These are phyloP conservation scores for Parus major DNA, from an alignment of 2,113 vertebrate genomes.

Conservation along the genomic window DNA sequence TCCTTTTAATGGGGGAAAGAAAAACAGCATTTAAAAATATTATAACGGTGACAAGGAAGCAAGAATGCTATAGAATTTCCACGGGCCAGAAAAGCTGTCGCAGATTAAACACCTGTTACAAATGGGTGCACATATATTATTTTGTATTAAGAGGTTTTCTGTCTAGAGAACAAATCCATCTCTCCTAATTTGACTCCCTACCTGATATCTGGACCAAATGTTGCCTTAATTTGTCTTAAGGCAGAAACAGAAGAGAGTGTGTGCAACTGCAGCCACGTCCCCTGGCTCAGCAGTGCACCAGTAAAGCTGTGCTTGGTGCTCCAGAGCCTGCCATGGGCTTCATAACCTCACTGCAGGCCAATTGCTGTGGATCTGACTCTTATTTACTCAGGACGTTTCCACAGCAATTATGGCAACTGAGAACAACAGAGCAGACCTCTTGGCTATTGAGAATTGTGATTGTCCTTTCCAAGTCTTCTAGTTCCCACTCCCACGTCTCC, in stretches of 20 bases:
- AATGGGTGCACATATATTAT: slow-evolving; percentile 9
- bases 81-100: neutral
- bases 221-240: neutral
- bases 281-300: rapidly evolving
- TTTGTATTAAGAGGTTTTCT: neutral
- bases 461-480: neutral
- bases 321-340: rapidly evolving
- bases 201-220: neutral
- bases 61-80: slow-evolving; percentile 37
- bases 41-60: slow-evolving; percentile 13
- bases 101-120: slow-evolving; percentile 26
- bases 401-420: neutral
- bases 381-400: neutral
- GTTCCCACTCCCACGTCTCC: neutral
- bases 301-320: neutral
- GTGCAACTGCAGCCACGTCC: neutral
- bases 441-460: neutral
- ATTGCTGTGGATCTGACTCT: neutral
- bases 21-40: slow-evolving; percentile 51
- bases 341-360: neutral
- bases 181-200: neutral
- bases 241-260: neutral
- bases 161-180: neutral
- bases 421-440: neutral
- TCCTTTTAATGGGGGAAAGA: slow-evolving; percentile 32